Base-by-base conservation (phyloP, 37 sponge, comb jelly and placozoan species). In the Oopsacas minuta region DNA sequence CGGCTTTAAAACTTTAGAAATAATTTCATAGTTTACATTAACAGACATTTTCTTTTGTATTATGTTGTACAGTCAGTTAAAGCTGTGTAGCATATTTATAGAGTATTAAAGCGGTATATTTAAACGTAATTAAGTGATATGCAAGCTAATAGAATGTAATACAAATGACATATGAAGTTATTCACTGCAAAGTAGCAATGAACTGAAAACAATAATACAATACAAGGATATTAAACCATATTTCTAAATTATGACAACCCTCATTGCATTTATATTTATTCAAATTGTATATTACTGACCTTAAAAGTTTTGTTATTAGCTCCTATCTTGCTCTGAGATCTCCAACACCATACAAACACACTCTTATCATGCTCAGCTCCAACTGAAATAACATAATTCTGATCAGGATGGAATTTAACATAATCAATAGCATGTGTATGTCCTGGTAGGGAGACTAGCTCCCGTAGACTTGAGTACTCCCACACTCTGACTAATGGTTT, bases 291-390 rank as follows among this genome's bases (percentile, higher is more conserved):
- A 25, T 25, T 32, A 61, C 75, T 25, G 1, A 61, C 75, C 22
- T 61, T 61, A 61, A 61, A 61, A 20, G 75, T 61, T 61, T 61
- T 61, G 28, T 61, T 61, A 34, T 61, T 61, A 10, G 75, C 75
- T 3, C 75, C 75, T 25, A 61, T 61, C 30, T 61, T 61, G 75
- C 17, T 61, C 1, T 61, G 75, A n/a, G 75, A 25, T 61, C 75
- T 3, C 75, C 75, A 61, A 12, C 5, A 61, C 75, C 75, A 61
- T 34, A 61, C 75, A 61, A 61, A 61, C 20, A 61, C 75, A 12
- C 75, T 61, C 75, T 61, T 61, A 61, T 61, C 75, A 12, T 61
- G 75, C 75, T 61, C 75, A 3, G 75, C 75, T 25, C 75, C 75
- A 25, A 61, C 75, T 61, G 75, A 61, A 61, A 61, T 61, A 25